Base-by-base conservation (phyloP, 2,888 invertebrate genomes). In the Amphimallon solstitiale region DNA sequence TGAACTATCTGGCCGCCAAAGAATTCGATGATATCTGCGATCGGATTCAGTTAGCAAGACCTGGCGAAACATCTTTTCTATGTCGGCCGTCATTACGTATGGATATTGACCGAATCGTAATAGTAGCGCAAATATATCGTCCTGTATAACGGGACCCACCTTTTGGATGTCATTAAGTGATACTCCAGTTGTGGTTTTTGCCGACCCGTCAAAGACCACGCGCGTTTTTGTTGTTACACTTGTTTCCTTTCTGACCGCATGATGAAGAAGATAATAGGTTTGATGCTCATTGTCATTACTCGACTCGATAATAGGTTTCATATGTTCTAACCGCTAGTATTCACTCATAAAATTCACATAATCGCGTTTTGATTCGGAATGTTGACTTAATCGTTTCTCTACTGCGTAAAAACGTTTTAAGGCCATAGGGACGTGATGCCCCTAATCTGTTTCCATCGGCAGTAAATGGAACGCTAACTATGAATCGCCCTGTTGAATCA, bases 31-130 rank as follows among this genome's bases (percentile, higher is more conserved):
- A 9, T 75, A 72, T 12, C 73, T 40, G n/a, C 73, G 56, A 51
- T 81, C 74, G 1, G 66, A 64, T 0, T 65, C 48, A 14, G 71
- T 61, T 0, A 80, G 56, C 0, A 34, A 10, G n/a, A 79, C 73
- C 63, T 79, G 78, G 0, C 77, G 70, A 62, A 76, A 80, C 77
- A 80, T 80, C 68, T 81, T 80, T 17, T 71, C 74, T 7, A 82
- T 76, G 63, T 81, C 81, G 0, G 77, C 77, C 2, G 74, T 74
- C 9, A 81, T 67, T 0, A 76, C 74, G 23, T 72, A 70, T 4
- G 65, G 66, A n/a, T 60, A 38, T 21, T 54, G 9, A 14, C 60
- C n/a, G 48, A 60, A 60, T 56, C 45, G 9, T 7, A 60, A 7
- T 2, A 60, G 21, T 10, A 60, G 7, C 7, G 10, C 15, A 14